Percentiles rank a stretch among this genome's conserved stretches.
Conservation (phyloP, 37 sponge, comb jelly and placozoan genomes). For the Corticium candelabrum region DNA sequence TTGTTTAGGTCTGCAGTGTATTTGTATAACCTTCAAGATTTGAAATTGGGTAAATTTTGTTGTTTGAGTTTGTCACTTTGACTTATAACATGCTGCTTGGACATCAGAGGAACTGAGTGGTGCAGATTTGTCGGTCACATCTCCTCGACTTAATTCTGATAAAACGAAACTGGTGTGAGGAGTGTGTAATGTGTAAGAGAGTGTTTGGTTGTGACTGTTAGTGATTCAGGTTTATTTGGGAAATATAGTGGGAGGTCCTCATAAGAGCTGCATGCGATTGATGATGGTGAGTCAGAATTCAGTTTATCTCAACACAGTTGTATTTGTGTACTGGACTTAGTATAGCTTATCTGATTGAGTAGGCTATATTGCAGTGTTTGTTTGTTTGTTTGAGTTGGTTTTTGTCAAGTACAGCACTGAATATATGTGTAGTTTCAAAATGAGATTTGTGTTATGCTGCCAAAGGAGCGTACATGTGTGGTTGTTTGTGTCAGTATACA, state of each 20-base stretch:
- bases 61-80: background rate
- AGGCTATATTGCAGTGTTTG: too few relatives aligned
- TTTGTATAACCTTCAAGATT: conserved; percentile 15
- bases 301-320: too few relatives aligned
- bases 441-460: too few relatives aligned
- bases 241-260: background rate
- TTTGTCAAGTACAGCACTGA: too few relatives aligned
- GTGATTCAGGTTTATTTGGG: background rate
- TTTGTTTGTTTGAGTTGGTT: too few relatives aligned
- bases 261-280: background rate
- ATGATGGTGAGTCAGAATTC: background rate
- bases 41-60: conserved; percentile 31
- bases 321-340: too few relatives aligned
- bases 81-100: too few relatives aligned
- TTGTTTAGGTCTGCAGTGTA: conserved; percentile 54
- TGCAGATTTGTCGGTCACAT: conserved; percentile 12
- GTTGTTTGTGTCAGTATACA: too few relatives aligned
- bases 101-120: conserved; percentile 32
- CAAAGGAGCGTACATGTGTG: too few relatives aligned
- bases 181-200: background rate
- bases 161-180: conserved; percentile 36
- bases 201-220: background rate
- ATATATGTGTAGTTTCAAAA: too few relatives aligned
- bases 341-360: too few relatives aligned
- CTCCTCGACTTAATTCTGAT: conserved; percentile 40